Evolutionary conservation across 2,113 vertebrate genomes (phyloP).

Genomic region (Barnardius zonarius): DNA sequence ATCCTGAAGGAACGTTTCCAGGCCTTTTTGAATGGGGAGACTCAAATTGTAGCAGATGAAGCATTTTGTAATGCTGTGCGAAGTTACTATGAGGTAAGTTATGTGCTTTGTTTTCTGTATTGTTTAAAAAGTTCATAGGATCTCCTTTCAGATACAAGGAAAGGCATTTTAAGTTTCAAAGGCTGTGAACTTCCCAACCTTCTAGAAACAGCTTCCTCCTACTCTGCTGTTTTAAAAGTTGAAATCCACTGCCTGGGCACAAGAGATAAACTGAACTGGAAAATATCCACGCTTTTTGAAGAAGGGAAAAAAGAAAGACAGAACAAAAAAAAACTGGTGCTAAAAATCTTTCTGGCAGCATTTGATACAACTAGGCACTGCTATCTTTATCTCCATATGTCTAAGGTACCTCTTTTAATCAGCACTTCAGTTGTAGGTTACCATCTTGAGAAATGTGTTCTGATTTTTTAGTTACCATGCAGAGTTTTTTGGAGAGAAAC

Average conservation of each 20-base stretch:
- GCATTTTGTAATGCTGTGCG: constrained; percentile 95
- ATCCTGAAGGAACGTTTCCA: constrained; percentile 88
- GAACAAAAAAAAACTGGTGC: neutral
- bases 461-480: constrained; percentile 18
- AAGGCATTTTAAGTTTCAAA: neutral
- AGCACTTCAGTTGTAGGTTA: constrained; percentile 17
- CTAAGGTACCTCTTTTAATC: constrained; percentile 51
- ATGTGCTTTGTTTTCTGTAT: neutral
- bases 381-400: constrained; percentile 51
- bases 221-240: constrained; percentile 25
- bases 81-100: constrained; percentile 91
- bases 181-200: neutral
- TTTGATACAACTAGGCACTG: neutral
- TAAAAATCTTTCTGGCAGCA: constrained; percentile 31
- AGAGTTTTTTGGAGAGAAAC: neutral
- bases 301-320: neutral
- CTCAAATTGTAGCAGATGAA: constrained; percentile 92
- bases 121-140: neutral
- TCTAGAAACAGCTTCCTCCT: constrained; percentile 10
- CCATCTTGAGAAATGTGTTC: constrained; percentile 4
- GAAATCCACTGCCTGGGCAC: constrained; percentile 39
- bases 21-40: constrained; percentile 93
- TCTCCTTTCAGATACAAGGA: neutral
- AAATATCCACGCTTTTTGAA: constrained; percentile 18
- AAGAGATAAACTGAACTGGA: constrained; percentile 53